Base-by-base conservation (phyloP, 2,113 vertebrate genomes). In the Oryzias woworae region DNA sequence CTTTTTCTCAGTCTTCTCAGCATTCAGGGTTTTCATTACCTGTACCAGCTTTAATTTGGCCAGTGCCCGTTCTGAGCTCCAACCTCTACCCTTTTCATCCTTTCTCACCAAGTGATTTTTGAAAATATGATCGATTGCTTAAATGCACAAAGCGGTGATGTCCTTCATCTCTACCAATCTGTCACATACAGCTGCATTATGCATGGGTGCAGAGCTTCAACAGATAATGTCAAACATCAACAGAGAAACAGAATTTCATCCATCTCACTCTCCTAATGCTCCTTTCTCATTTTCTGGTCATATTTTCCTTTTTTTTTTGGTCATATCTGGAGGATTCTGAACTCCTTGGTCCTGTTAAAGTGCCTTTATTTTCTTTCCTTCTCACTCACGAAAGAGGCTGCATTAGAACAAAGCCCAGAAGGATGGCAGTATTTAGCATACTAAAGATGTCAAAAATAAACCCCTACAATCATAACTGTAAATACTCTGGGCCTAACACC, bases 171-270 rank as follows among this genome's bases (percentile, higher is more conserved):
- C 52, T 54, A 48, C 78, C 58, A 54, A 62, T 62, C 51, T 65
- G 71, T 84, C 78, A 73, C 46, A 75, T 31, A 63, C 51, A 61
- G 73, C 26, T 75, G 60, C 53, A 75, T 81, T 70, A 83, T 77
- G 58, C 68, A 77, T 70, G 42, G 62, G 45, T 26, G 46, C 58
- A 53, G 65, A 58, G 58, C 52, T 71, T 81, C 76, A 78, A 41
- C 51, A 68, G 44, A 66, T 47, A 51, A 55, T 57, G 46, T 44
- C 52, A 72, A 73, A 71, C 56, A 71, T 69, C 77, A 50, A 72
- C 62, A 50, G 63, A 64, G n/a, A 4, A 61, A 54, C 14, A 47
- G 47, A 3, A 36, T 24, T 46, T 12, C 16, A 46, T 64, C 41
- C 31, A 44, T 46, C 22, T 18, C 18, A 14, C 50, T 51, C 42